Conservation (phyloP, 2,113 vertebrate species). For the Rattus norvegicus region DNA sequence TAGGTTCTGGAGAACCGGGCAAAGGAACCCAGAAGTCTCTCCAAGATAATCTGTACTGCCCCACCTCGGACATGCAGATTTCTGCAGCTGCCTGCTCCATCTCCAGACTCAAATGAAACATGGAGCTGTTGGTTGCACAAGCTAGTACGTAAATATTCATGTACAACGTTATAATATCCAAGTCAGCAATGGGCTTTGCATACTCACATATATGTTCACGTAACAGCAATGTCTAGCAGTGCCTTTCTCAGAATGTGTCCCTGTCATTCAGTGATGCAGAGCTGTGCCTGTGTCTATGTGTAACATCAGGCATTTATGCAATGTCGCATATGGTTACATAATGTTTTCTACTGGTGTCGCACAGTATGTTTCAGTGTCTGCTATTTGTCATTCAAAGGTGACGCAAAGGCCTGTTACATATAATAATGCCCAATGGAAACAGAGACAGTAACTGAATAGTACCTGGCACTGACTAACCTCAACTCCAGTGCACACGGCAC, state of each 20-base stretch:
- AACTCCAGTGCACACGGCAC: too few relatives aligned
- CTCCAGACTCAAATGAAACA: too few relatives aligned
- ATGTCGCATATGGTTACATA: neutral
- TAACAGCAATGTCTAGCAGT: neutral
- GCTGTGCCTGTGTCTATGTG: neutral
- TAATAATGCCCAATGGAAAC: neutral
- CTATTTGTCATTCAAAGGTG: neutral
- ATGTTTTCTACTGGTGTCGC: neutral
- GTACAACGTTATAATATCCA: neutral
- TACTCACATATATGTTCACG: neutral
- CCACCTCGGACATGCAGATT: neutral
- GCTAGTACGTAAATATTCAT: neutral
- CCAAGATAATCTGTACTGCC: too few relatives aligned
- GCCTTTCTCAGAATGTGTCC: neutral
- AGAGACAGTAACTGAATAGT: too few relatives aligned
- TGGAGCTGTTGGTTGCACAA: too few relatives aligned
- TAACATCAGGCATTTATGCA: neutral
- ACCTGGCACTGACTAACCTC: too few relatives aligned
- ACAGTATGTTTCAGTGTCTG: neutral
- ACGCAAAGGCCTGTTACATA: neutral
- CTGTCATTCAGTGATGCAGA: neutral
- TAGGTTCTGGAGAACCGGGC: neutral
- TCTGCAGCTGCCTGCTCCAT: too few relatives aligned
- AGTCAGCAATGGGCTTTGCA: neutral
- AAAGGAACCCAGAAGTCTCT: neutral